These are phyloP conservation scores for Kryptopterus vitreolus DNA, from an alignment of 2,797 vertebrate species.

Conservation along the genomic window DNA sequence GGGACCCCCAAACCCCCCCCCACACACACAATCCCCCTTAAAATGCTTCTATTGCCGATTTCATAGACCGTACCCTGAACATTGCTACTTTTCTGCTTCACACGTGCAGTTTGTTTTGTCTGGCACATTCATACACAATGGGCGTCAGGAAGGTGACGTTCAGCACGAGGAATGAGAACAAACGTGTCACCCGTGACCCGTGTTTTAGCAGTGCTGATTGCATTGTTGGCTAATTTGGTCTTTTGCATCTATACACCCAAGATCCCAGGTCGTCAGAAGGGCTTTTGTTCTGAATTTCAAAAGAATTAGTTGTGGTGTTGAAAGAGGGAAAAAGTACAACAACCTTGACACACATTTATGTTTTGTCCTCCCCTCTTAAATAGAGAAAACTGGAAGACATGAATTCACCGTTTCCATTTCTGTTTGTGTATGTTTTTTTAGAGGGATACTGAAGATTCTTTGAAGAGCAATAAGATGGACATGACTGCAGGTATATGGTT, in stretches of 20 bases:
- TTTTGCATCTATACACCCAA: not conserved
- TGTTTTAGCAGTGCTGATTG: not conserved
- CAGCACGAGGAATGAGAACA: not conserved
- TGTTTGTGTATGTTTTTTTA: slow-evolving; percentile 61
- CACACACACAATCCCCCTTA: too few relatives aligned
- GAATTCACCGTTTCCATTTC: not conserved
- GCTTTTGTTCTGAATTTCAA: not conserved
- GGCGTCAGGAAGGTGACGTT: not conserved
- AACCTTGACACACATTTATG: not conserved
- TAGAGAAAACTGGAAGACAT: too few relatives aligned
- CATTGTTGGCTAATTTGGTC: not conserved
- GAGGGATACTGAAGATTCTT: slow-evolving; percentile 92
- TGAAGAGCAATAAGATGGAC: slow-evolving; percentile 90
- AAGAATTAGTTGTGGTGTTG: not conserved
- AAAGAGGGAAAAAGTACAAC: too few relatives aligned
- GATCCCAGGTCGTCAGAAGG: not conserved
- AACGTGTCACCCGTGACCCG: not conserved
- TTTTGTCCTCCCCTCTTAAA: too few relatives aligned
- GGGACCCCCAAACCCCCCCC: too few relatives aligned
- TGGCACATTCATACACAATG: not conserved
- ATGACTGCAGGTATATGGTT: slow-evolving; percentile 77
- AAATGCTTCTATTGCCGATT: not conserved
- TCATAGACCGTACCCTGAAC: not conserved
- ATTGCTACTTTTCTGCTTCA: not conserved
- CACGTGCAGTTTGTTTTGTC: not conserved